A percentile compares a stretch with the other conserved stretches of the same genome.
phyloP scores from a whole-genome alignment of 37 sponge, comb jelly and placozoan species.

The Spongia lamella region DNA sequence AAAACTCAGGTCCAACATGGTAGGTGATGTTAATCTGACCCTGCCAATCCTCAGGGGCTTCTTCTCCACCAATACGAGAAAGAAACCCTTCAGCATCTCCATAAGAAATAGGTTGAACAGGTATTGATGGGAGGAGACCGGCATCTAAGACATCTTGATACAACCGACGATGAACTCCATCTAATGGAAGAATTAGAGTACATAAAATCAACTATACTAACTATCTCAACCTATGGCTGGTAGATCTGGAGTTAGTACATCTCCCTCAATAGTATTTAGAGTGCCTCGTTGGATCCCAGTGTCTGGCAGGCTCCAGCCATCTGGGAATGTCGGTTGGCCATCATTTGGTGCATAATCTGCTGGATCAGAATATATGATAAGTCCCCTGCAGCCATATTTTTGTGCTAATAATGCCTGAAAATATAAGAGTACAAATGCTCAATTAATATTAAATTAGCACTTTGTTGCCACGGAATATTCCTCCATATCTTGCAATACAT shows the following conservation, averaged over 20 bases:
- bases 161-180: slow-evolving; percentile 46
- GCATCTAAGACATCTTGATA: slow-evolving; percentile 44
- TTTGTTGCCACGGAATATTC: slow-evolving; percentile 82
- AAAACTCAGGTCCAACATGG: slow-evolving; percentile 17
- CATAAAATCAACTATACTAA: too few species aligned
- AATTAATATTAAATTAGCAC: slow-evolving; percentile 11
- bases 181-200: slow-evolving; percentile 24
- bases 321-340: slow-evolving; percentile 57
- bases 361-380: slow-evolving; percentile 94
- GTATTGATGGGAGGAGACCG: slow-evolving; percentile 55
- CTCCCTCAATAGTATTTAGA: slow-evolving; percentile 48
- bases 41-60: slow-evolving; percentile 56
- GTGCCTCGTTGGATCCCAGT: slow-evolving; percentile 87
- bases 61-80: slow-evolving; percentile 22
- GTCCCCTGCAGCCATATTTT: slow-evolving; percentile 50
- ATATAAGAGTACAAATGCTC: too few species aligned
- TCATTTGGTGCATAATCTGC: slow-evolving; percentile 68
- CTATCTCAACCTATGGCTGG: slow-evolving; percentile 56
- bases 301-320: slow-evolving; percentile 73
- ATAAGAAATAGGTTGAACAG: slow-evolving; percentile 83
- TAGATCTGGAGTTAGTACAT: slow-evolving; percentile 70
- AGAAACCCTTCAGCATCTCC: slow-evolving; percentile 57
- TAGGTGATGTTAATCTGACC: slow-evolving; percentile 63
- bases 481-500: slow-evolving; percentile 84
- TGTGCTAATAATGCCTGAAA: slow-evolving; percentile 77